Conservation (phyloP, 2,797 vertebrate species). For the Morelia viridis region DNA sequence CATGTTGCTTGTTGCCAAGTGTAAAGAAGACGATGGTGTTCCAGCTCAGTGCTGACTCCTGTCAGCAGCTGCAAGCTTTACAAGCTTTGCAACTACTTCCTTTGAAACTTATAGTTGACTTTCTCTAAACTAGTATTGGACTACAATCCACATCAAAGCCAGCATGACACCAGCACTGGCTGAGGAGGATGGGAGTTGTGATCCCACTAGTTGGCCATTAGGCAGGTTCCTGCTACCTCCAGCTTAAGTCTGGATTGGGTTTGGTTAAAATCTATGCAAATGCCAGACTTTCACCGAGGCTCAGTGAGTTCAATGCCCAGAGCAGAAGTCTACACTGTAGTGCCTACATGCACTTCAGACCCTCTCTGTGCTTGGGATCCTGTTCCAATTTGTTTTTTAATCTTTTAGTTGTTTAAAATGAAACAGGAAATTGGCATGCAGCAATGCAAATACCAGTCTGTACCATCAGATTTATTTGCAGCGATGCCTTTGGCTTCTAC, state of each 20-base stretch:
- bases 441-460: neutral
- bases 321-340: neutral
- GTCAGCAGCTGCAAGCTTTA: neutral
- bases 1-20: neutral
- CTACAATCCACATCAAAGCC: neutral
- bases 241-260: neutral
- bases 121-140: neutral
- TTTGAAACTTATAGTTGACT: neutral
- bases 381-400: neutral
- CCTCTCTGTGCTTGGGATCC: neutral
- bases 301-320: neutral
- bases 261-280: neutral
- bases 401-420: neutral
- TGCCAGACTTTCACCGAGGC: neutral
- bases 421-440: neutral
- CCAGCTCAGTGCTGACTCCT: slow-evolving; percentile 15
- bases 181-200: neutral
- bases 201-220: neutral
- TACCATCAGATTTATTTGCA: neutral
- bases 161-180: neutral
- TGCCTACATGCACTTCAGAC: neutral
- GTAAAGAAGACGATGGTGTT: neutral
- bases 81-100: neutral
- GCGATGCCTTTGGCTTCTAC: neutral
- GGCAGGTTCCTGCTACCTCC: neutral